Evolutionary conservation across 2,888 invertebrate species (phyloP).

Genomic region (Tricholauxania praeusta): DNA sequence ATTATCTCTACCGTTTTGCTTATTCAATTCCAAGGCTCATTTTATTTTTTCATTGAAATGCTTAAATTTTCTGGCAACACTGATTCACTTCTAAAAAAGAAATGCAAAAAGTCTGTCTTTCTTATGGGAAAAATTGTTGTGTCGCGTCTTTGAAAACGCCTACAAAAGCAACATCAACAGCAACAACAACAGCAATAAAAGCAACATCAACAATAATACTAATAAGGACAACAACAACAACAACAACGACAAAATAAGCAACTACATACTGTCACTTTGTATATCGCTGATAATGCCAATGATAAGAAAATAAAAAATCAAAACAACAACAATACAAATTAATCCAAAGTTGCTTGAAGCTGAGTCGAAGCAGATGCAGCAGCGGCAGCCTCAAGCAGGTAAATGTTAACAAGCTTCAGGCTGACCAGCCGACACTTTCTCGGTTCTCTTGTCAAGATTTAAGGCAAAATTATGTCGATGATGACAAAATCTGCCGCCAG

Average conservation of each 20-base stretch:
- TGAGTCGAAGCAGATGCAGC: too few relatives aligned
- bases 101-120: not conserved
- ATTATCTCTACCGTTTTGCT: too few relatives aligned
- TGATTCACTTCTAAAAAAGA: not conserved
- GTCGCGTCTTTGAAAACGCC: constrained; percentile 16
- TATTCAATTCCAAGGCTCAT: too few relatives aligned
- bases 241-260: not conserved
- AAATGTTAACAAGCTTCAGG: constrained; percentile 16
- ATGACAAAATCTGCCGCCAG: constrained; percentile 54
- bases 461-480: constrained; percentile 52
- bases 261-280: constrained; percentile 9
- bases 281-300: constrained; percentile 12
- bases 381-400: not conserved
- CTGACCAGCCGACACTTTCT: constrained; percentile 17
- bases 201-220: constrained; percentile 8
- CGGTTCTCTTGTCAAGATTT: constrained; percentile 22
- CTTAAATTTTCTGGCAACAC: too few relatives aligned
- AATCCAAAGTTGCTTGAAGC: constrained; percentile 17
- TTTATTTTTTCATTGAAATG: too few relatives aligned
- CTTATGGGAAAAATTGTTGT: constrained; percentile 18
- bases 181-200: not conserved
- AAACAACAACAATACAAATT: constrained; percentile 28
- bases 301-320: not conserved
- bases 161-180: constrained; percentile 13
- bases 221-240: not conserved